These are phyloP conservation scores for Acleris literana DNA, from an alignment of 2,888 invertebrate genomes.

Conservation along the genomic window DNA sequence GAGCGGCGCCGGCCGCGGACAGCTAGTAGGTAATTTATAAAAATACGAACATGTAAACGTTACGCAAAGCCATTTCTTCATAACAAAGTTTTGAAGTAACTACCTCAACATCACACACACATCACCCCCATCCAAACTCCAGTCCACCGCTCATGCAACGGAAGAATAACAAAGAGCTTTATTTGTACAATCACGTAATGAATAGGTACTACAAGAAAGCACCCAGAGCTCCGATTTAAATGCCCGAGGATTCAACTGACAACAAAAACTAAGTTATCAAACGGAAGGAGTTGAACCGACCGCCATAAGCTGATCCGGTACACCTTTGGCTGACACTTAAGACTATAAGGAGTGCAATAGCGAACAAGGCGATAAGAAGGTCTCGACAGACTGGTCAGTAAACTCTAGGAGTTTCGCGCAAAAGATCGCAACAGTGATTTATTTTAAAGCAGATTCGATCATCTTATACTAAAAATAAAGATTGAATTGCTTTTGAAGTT, in stretches of 20 bases:
- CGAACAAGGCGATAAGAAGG: conserved; percentile 37
- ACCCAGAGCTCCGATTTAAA: conserved; percentile 51
- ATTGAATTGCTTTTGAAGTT: too few species aligned
- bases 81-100: too few species aligned
- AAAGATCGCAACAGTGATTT: too few species aligned
- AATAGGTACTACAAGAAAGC: conserved; percentile 37
- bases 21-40: too few species aligned
- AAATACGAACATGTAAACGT: too few species aligned
- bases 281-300: conserved; percentile 58
- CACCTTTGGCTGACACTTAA: conserved; percentile 33
- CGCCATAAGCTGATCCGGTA: conserved; percentile 53
- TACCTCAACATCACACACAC: too few species aligned
- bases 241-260: conserved; percentile 53
- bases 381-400: conserved; percentile 51
- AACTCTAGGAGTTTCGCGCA: conserved; percentile 4
- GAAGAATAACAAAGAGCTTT: conserved; percentile 15
- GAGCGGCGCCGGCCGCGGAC: too few species aligned
- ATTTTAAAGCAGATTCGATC: too few species aligned
- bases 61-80: too few species aligned
- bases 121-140: neutral
- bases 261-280: conserved; percentile 68
- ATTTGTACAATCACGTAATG: conserved; percentile 27
- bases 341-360: conserved; percentile 37
- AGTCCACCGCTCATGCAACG: conserved; percentile 1
- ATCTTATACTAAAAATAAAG: too few species aligned